Base-by-base conservation (phyloP, 2,113 vertebrate species). In the Ginglymostoma cirratum region DNA sequence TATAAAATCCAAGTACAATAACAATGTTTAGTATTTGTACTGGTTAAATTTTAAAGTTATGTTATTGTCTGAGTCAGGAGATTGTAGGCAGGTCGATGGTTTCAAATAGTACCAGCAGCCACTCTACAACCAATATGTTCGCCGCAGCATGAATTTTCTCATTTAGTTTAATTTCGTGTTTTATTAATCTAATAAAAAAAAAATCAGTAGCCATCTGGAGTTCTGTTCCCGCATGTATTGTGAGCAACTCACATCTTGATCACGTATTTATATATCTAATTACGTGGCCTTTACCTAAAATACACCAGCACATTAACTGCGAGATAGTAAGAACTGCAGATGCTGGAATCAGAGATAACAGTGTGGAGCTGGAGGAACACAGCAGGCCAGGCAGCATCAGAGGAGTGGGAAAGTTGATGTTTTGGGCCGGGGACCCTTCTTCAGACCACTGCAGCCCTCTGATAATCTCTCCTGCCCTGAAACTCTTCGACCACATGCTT, bases 171-270 rank as follows among this genome's bases (percentile, higher is more conserved):
- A 83, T 23, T 83, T 83, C 6, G 38, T 14, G 12, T 80, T 80
- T 92, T 92, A 92, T 42, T 65, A 61, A 92, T 34, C 55, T 65
- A 61, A 21, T 90, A 61, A 90, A 87, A 52, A 55, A 55, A 7
- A 21, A 67, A 19, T 93, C 89, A 67, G 55, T 66, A 93, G 34
- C n/a, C 61, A 92, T 92, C 55, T 65, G 87, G 55, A 0, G 19
- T 23, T 66, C 19, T 67, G 61, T 66, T 24, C 34, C 89, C 10
- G 17, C 34, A 15, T 30, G 8, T 55, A 12, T 61, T 55, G 12
- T 34, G 86, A 66, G n/a, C 65, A 92, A 38, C 55, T 90, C 61
- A 92, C 55, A 92, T 65, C 89, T 92, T 90, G 27, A n/a, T 90
- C 12, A 17, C 19, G 15, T 92, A 89, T 72, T 76, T 76, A 76